Base-by-base conservation (phyloP, 2,888 invertebrate species). In the Drosophila nigritarsus region DNA sequence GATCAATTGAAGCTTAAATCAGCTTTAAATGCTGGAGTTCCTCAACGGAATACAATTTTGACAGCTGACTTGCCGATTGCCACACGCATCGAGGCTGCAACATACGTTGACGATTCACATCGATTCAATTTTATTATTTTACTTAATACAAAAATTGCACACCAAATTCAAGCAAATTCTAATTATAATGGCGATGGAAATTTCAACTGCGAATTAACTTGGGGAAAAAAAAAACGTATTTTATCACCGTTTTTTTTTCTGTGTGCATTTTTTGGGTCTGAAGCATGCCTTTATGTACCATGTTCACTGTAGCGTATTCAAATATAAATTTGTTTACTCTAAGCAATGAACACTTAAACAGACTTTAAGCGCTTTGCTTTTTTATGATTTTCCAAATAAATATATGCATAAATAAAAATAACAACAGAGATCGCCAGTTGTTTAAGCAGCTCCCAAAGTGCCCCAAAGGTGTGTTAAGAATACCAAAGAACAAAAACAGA, bases 311-410 rank as follows among this genome's bases (percentile, higher is more conserved):
- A 60, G 20, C 48, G n/a, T 29, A n/a, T 29, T 40, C 58, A 27
- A 45, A 60, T 53, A 34, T 40, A 49, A 51, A 30, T 51, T 87
- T 83, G 90, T 87, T 87, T 90, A 87, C 73, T 60, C 74, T 67
- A 65, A 63, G 49, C 78, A 87, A 87, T 89, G 83, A 80, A 75
- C 87, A 87, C 87, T 87, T 90, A 74, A 90, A 90, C 62, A 74
- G 68, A 66, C 55, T 87, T 83, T 81, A 89, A 87, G 87, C 87
- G 81, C 75, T 77, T 68, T 73, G 73, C 73, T 62, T 67, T 81
- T 90, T 89, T 79, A 83, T 74, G 83, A 55, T 82, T 27, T 84
- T 89, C 69, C 73, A 89, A 89, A 89, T 87, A 85, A 84, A 78
- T 82, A 84, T 69, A 78, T n/a, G 27, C 38, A 55, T 78, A 65